Conservation (phyloP, 2,797 vertebrate genomes). For the Emydoidea blandingii region DNA sequence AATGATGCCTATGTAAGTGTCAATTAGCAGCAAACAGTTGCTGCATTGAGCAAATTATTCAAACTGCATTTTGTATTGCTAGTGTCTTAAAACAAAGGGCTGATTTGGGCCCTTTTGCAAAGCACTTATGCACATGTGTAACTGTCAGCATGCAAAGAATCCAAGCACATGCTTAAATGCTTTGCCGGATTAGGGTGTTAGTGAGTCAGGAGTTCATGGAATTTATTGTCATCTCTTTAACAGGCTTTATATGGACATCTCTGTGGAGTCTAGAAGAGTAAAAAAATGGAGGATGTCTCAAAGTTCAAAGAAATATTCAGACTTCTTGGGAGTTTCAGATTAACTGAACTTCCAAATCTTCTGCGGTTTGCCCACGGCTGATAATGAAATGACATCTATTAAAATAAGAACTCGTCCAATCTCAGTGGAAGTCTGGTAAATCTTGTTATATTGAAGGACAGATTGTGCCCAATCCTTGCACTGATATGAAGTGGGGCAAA, state of each 20-base stretch:
- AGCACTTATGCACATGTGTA: neutral
- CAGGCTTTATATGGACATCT: neutral
- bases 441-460: neutral
- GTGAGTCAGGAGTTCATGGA: neutral
- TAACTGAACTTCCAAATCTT: neutral
- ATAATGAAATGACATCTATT: neutral
- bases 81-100: neutral
- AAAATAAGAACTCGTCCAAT: neutral
- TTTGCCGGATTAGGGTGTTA: slow-evolving; percentile 5
- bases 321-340: neutral
- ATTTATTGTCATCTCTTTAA: neutral
- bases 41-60: neutral
- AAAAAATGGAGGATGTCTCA: neutral
- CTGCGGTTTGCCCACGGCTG: neutral
- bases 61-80: neutral
- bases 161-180: accelerated
- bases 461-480: neutral
- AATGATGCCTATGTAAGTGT: neutral
- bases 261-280: neutral
- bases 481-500: neutral
- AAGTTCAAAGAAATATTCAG: neutral
- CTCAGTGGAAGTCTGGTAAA: neutral
- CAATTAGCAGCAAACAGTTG: neutral
- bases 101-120: neutral
- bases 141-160: neutral